Evolutionary conservation across 2,113 vertebrate species (phyloP).

Genomic region (Paralichthys olivaceus): DNA sequence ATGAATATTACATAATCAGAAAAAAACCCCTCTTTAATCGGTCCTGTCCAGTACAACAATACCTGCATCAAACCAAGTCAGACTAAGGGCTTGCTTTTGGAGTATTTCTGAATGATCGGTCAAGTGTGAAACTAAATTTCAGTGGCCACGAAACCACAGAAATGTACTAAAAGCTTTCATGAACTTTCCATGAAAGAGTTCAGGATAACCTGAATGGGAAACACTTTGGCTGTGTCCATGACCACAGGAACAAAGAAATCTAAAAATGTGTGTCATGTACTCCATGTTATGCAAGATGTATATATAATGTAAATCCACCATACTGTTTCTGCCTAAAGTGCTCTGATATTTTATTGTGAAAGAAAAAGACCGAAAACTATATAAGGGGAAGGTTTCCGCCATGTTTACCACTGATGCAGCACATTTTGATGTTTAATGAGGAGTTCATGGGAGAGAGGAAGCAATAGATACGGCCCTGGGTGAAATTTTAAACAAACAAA

Average conservation of each 20-base stretch:
- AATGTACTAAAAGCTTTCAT: constrained; percentile 41
- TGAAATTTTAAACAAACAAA: constrained; percentile 40
- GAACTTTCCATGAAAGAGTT: not conserved
- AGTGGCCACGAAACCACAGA: constrained; percentile 12
- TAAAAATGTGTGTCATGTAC: not conserved
- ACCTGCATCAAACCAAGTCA: not conserved
- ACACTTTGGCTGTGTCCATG: constrained; percentile 1
- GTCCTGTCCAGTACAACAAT: no score
- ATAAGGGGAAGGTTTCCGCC: not conserved
- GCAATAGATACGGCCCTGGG: not conserved
- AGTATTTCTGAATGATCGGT: constrained; percentile 24
- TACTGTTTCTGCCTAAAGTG: not conserved
- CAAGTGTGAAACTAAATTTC: constrained; percentile 39
- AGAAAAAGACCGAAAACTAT: not conserved
- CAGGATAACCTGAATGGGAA: not conserved
- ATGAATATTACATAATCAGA: not conserved
- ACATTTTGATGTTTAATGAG: not conserved
- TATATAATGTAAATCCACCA: not conserved
- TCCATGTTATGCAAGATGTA: not conserved
- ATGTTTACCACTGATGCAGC: not conserved
- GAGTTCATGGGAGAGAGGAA: not conserved
- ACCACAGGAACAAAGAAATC: not conserved
- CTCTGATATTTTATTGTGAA: not conserved
- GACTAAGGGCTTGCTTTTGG: not conserved
- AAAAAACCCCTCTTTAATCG: no score